Evolutionary conservation across 2,888 invertebrate genomes (phyloP).

Genomic region (Agrotis segetum): DNA sequence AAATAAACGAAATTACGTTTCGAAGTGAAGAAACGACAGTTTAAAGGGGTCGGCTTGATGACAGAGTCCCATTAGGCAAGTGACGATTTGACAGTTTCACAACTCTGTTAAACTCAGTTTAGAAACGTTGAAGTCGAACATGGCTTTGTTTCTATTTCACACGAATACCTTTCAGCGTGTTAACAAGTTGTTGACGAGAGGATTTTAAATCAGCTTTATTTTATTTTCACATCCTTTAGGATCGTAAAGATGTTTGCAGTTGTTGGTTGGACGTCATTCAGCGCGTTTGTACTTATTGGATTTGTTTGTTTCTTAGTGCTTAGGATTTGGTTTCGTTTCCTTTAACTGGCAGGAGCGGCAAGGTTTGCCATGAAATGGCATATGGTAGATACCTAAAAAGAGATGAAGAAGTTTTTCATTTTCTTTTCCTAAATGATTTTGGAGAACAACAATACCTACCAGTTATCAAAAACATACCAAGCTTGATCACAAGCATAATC

Average conservation of each 20-base stretch:
- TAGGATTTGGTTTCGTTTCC: slow-evolving; percentile 7
- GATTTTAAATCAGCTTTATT: slow-evolving; percentile 56
- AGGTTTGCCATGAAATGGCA: slow-evolving; percentile 1
- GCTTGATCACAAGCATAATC: not conserved
- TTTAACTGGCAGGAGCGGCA: not conserved
- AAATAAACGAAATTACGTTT: slow-evolving; percentile 71
- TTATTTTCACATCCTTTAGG: slow-evolving; percentile 62
- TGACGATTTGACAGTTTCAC: slow-evolving; percentile 86
- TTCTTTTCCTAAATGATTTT: not conserved
- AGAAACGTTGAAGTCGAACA: slow-evolving; percentile 75
- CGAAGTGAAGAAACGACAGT: slow-evolving; percentile 84
- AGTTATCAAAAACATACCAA: too few relatives aligned
- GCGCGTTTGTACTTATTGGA: slow-evolving; percentile 8
- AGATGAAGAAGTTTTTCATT: too few relatives aligned
- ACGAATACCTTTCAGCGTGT: slow-evolving; percentile 81
- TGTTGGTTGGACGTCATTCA: slow-evolving; percentile 36
- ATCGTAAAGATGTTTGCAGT: slow-evolving; percentile 50
- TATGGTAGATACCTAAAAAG: not conserved
- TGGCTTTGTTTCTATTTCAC: slow-evolving; percentile 79
- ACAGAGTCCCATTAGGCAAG: slow-evolving; percentile 87
- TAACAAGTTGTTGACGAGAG: slow-evolving; percentile 70
- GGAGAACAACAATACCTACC: not conserved
- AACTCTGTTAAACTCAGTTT: slow-evolving; percentile 72
- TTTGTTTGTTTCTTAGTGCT: slow-evolving; percentile 7
- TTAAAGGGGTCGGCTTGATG: slow-evolving; percentile 85